Evolutionary conservation across 2,797 vertebrate species (phyloP), one percentile per base, ranked within the genome.

Genomic region (Lepus oiostolus): DNA sequence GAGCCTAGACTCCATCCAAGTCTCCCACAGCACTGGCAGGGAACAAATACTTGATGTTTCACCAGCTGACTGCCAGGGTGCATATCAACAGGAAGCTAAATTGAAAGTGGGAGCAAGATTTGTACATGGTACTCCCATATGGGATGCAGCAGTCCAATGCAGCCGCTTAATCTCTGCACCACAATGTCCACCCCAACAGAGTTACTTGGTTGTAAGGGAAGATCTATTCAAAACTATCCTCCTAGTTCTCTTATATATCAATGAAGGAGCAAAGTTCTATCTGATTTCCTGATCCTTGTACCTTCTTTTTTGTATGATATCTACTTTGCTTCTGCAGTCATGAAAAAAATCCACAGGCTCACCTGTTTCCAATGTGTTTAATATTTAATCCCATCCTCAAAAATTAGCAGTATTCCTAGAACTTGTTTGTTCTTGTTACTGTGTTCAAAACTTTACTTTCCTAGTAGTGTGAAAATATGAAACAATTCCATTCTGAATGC

Each of bases 381-480:
- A 90, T 32, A 42, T 93, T 81, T 81, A 85, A 93, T 32, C n/a
- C 14, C 26, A 38, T n/a, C 32, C 21, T n/a, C 26, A 70, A 70
- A 68, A 38, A 58, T 2, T 47, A 94, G 6, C 10, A 89, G 17
- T 17, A 70, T 87, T 90, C 7, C 38, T 84, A n/a, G 24, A 71
- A 83, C 16, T 70, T 91, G 58, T 67, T 67, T 24, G 6, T 42
- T 62, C 10, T n/a, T 85, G 8, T 74, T 92, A 68, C 30, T 84
- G 47, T 47, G 14, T 72, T 28, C 50, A 70, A 62, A 81, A 16
- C 22, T 67, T 75, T 30, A 80, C 26, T 19, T 84, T 22, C 16
- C 32, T 58, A 14, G 38, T 52, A 30, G 17, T 70, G 19, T 82
- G 65, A 89, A 88, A 94, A 86, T 58, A 67, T 17, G 92, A 82